A percentile compares a stretch with the other conserved stretches of the same genome.
phyloP scores from a whole-genome alignment of 2,797 vertebrate species.

The Otus scops region DNA sequence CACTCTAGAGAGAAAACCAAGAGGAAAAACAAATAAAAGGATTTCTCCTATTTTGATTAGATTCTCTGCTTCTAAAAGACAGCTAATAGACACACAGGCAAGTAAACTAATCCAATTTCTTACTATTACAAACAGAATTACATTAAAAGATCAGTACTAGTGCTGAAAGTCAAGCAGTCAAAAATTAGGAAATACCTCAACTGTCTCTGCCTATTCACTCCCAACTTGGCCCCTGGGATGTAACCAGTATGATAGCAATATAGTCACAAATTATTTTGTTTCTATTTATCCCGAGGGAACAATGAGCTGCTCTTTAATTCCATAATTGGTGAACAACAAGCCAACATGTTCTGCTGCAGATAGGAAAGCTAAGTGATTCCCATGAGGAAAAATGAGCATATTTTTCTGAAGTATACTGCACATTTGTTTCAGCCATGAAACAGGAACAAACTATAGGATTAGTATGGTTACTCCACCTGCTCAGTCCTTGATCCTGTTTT shows the following conservation, averaged over 20 bases:
- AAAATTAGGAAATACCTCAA: neutral
- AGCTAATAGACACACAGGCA: neutral
- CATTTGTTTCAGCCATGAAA: neutral
- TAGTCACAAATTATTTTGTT: neutral
- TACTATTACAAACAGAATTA: neutral
- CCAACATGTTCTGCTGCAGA: neutral
- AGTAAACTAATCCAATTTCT: neutral
- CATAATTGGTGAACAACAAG: neutral
- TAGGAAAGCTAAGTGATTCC: neutral
- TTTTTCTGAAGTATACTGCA: neutral
- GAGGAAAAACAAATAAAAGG: neutral
- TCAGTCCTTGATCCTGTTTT: neutral
- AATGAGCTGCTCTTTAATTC: neutral
- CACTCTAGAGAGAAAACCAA: neutral
- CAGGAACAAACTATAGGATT: neutral
- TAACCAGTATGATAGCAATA: neutral
- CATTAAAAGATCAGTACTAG: neutral
- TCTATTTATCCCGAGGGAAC: neutral
- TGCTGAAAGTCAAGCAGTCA: neutral
- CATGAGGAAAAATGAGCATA: neutral
- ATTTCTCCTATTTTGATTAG: neutral
- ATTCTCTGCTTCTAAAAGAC: neutral
- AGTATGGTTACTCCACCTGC: neutral
- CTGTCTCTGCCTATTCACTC: neutral
- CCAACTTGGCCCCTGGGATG: neutral